Evolutionary conservation across 2,888 invertebrate species (phyloP).

Genomic region (Sarcophaga rosellei): DNA sequence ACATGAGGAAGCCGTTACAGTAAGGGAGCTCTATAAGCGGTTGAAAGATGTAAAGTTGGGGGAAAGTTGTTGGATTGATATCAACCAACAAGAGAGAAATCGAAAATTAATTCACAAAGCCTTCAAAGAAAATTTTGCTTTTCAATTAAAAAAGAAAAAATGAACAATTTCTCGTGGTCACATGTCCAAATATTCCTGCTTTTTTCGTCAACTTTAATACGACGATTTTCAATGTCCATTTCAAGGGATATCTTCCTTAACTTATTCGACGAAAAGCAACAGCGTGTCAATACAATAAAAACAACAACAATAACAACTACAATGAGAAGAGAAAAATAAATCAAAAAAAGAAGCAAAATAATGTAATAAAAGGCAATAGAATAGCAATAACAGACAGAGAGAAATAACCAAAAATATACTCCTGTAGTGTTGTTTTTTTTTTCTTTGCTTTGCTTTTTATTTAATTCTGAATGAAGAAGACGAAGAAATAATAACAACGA

Average conservation of each 20-base stretch:
- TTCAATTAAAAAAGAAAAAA: no score
- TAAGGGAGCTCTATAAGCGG: no score
- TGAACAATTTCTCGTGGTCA: no score
- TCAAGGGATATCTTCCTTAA: constrained; percentile 41
- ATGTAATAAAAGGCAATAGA: constrained; percentile 43
- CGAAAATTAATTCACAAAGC: no score
- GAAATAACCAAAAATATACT: constrained; percentile 27
- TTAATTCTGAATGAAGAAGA: background rate
- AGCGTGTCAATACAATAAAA: constrained; percentile 52
- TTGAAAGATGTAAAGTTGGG: no score
- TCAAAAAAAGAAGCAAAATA: constrained; percentile 32
- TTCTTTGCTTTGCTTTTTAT: background rate
- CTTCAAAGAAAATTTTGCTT: no score
- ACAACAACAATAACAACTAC: constrained; percentile 25
- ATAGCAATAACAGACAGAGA: constrained; percentile 36
- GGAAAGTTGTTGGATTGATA: no score
- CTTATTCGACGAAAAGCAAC: constrained; percentile 57
- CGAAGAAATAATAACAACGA: background rate
- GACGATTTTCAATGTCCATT: background rate
- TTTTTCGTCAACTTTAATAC: no score
- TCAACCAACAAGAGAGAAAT: no score
- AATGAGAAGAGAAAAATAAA: constrained; percentile 31
- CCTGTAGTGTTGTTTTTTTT: background rate
- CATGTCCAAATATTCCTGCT: no score
- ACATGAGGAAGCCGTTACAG: no score